Evolutionary conservation across 2,888 invertebrate genomes (phyloP), one percentile per base, ranked within the genome.

Genomic region (Pemphredon lugubris): DNA sequence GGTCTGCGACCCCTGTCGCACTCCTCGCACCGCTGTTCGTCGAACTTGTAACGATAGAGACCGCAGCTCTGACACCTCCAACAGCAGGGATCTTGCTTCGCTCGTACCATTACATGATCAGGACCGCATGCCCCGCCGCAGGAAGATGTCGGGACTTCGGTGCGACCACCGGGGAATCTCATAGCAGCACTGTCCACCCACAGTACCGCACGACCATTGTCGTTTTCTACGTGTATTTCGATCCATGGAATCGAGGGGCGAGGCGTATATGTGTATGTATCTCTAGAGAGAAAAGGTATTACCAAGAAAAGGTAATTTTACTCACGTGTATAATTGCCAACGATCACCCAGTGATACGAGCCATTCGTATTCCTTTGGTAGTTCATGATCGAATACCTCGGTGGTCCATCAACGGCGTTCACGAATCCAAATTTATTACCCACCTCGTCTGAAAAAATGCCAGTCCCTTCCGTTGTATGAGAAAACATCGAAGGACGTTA

Each of bases 371-470:
- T 75, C 51, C 84, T 85, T 67, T 91, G 91, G 75, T 90, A 92
- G 81, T 91, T 91, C 39, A 91, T 85, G 61, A 92, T 90, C n/a
- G 91, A 91, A 82, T 92, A 92, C 11, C 91, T 86, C 0, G 91
- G 91, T 1, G 92, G 92, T 0, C 92, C 92, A 64, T 92, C 92
- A 0, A 91, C 90, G 5, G 86, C 87, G 23, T 90, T 84, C 4
- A 89, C 77, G 74, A 92, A 92, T 45, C 87, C 83, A 77, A 92
- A 92, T 9, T 84, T 83, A 61, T 90, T 87, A 0, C 90, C 90
- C 13, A 89, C 90, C 57, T 91, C 91, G 82, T 92, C 92, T 92
- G 84, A 1, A 84, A 84, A 32, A 45, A 40, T 13, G n/a, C n/a
- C n/a, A n/a, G n/a, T n/a, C n/a, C n/a, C n/a, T n/a, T n/a, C n/a